Evolutionary conservation across 2,113 vertebrate genomes (phyloP), one percentile per base, ranked within the genome.

Genomic region (Dinomys branickii): DNA sequence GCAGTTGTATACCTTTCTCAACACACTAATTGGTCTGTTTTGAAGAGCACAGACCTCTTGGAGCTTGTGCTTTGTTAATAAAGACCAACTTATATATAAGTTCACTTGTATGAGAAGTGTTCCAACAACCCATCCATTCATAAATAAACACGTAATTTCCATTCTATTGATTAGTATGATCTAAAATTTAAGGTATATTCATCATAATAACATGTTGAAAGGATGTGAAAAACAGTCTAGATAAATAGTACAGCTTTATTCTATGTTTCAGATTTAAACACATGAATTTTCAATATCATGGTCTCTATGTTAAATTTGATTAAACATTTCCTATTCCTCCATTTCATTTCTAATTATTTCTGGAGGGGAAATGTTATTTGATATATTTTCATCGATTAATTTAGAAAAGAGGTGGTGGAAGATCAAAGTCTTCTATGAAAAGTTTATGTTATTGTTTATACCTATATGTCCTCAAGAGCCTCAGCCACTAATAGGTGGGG

Each of bases 161-260:
- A 89, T 65, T 73, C 3, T 26, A 75, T 24, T 38, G 95, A 38
- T 77, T 30, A 14, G 6, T 50, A 20, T 61, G 8, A 56, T 67
- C 33, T 94, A 92, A 96, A 96, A 85, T 35, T 20, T 50, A 90
- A 56, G 7, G 13, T 38, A 16, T 30, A 67, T 35, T 95, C 88
- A 82, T 88, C 4, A 85, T 90, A 84, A 56, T 83, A 65, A 93
- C 50, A 85, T 47, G 24, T 13, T 88, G 33, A 82, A 71, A 65
- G 63, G 80, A 56, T 38, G 4, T 89, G 16, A 73, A 90, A 91
- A 47, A 19, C 30, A 78, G 9, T 65, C 44, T 69, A 56, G 54
- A 80, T 65, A 91, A 93, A 30, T 41, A 77, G 11, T 3, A 86
- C 9, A 61, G 12, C 17, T 75, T 85, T 33, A 63, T 61, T 63